Conservation (phyloP, 1,140 invertebrate genomes). For the Drosophila guanche region DNA sequence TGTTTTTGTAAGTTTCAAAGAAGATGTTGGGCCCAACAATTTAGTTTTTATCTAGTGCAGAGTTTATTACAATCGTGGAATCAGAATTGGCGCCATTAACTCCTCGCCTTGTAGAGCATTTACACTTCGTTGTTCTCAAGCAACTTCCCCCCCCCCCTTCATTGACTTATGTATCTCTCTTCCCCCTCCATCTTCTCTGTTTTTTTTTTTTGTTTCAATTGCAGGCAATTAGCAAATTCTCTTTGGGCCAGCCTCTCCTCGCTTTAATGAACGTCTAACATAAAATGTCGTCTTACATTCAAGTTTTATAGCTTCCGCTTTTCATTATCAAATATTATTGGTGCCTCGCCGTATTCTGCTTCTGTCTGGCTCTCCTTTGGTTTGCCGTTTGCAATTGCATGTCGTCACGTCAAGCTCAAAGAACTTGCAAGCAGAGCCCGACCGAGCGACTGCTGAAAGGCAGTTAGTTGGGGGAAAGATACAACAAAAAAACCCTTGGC, state of each 20-base stretch:
- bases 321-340: constrained; percentile 81
- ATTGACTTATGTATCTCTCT: constrained; percentile 49
- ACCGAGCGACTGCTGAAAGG: constrained; percentile 8
- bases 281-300: constrained; percentile 49
- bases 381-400: constrained; percentile 62
- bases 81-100: too few species aligned
- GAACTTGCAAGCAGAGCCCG: constrained; percentile 1
- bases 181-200: constrained; percentile 12
- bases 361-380: constrained; percentile 10
- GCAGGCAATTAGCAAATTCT: constrained; percentile 76
- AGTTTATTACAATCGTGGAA: neutral
- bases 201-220: constrained; percentile 53
- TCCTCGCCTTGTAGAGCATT: constrained; percentile 3
- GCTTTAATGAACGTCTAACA: constrained; percentile 32
- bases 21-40: too few species aligned
- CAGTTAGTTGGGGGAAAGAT: too few species aligned
- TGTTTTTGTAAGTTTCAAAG: too few species aligned
- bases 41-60: too few species aligned
- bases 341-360: constrained; percentile 22
- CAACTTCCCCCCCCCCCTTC: neutral
- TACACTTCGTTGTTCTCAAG: neutral
- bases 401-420: constrained; percentile 64
- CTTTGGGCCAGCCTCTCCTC: neutral
- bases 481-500: constrained; percentile 64
- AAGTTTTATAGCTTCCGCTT: constrained; percentile 75